Conservation (phyloP, 2,888 invertebrate genomes). For the Cephonodes hylas region DNA sequence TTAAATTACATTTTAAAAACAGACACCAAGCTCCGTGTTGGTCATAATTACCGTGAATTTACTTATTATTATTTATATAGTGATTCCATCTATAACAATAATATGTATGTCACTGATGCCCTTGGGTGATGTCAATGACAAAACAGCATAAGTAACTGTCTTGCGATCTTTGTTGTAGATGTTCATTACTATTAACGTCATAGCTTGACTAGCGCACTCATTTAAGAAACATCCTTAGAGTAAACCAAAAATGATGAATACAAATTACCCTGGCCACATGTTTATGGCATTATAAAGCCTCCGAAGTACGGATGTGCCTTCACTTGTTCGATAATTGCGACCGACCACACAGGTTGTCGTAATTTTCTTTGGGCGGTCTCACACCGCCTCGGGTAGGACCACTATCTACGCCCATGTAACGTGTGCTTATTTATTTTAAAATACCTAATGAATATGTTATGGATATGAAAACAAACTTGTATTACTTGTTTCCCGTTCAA, state of each 20-base stretch:
- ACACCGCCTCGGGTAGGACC: slow-evolving; percentile 47
- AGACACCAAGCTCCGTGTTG: no score
- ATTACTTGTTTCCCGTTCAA: not conserved
- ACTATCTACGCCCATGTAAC: slow-evolving; percentile 46
- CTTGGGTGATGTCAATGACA: no score
- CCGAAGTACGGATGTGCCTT: not conserved
- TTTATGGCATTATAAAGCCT: slow-evolving; percentile 1
- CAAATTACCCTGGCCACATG: not conserved
- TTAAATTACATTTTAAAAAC: no score
- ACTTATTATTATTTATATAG: no score
- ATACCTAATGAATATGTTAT: slow-evolving; percentile 26
- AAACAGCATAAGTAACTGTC: no score
- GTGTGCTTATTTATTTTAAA: slow-evolving; percentile 26
- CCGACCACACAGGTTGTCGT: slow-evolving; percentile 60
- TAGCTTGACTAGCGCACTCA: not conserved
- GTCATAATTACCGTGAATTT: not conserved
- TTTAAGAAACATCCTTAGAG: not conserved
- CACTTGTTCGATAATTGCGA: slow-evolving; percentile 31
- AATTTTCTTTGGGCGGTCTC: slow-evolving; percentile 47
- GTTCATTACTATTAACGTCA: not conserved
- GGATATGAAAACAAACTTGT: not conserved
- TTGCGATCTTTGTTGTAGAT: no score
- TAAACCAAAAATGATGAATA: not conserved
- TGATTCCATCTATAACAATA: no score
- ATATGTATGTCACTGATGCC: no score